phyloP scores from a whole-genome alignment of 2,113 vertebrate species.

The Oreochromis tanganicae region DNA sequence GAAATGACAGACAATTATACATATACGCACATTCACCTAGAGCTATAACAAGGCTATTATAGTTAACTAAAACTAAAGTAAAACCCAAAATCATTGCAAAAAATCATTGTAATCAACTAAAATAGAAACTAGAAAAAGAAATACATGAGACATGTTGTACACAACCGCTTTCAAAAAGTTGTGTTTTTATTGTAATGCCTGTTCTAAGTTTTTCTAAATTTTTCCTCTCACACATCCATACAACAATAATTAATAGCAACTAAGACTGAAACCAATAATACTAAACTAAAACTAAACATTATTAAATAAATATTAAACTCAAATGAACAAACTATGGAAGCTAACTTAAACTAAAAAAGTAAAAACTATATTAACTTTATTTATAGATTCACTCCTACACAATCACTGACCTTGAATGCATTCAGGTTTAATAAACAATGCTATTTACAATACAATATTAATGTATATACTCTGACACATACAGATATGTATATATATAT shows the following conservation, averaged over 20 bases:
- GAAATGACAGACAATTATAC: not conserved
- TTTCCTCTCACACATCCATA: not conserved
- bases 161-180: not conserved
- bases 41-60: not conserved
- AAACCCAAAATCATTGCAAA: not conserved
- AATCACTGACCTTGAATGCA: not conserved
- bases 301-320: not conserved
- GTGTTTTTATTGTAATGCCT: not conserved
- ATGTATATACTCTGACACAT: not conserved
- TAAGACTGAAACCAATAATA: not conserved
- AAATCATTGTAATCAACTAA: not conserved
- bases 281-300: not conserved
- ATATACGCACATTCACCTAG: not conserved
- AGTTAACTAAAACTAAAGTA: not conserved
- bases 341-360: not conserved
- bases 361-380: not conserved
- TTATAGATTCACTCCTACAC: not conserved
- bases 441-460: not conserved
- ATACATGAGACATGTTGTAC: not conserved
- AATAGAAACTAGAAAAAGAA: not conserved
- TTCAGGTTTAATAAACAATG: not conserved
- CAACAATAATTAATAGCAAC: not conserved
- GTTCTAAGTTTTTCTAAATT: not conserved
- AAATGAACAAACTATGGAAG: not conserved
- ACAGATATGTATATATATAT: fast-evolving